Base-by-base conservation (phyloP, 2,797 vertebrate species). In the Craterocephalus amniculus region DNA sequence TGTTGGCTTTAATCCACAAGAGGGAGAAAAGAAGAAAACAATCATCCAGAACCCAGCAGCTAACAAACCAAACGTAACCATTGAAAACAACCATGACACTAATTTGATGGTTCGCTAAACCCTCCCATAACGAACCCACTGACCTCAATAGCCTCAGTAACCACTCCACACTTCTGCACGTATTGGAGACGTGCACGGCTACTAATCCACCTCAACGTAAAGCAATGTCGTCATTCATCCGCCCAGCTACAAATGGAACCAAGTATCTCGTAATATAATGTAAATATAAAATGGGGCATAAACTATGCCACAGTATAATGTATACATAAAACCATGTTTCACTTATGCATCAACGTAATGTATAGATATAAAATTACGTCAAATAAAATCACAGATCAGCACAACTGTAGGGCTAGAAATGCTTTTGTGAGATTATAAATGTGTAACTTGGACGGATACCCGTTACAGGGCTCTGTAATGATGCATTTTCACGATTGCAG, bases 81-180 rank as follows among this genome's bases (percentile, higher is more conserved):
- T 18, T 59, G 18, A 75, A 49, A 83, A 84, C 76, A 83, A 76
- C 73, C 65, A n/a, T 70, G 72, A 80, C 67, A 71, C 54, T 22
- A 9, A 14, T 29, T 31, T 63, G 5, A 70, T 3, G n/a, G n/a
- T 35, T 73, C 26, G 68, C 31, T 2, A 13, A 35, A 59, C 67
- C 74, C 58, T 43, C 67, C 76, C 24, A 70, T 49, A 9, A 70
- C 69, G 56, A 88, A 89, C 89, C 63, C 52, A 73, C 16, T 78
- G 60, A 87, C 83, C 87, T 70, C 61, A 71, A 49, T 10, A 69
- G 32, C 11, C 13, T 57, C 54, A 35, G 14, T 43, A 56, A 63
- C 38, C 34, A 54, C 26, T 26, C 24, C 35, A 24, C 34, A 34
- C 6, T 32, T 31, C 40, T 48, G 29, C 29, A 31, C 3, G 29